phyloP scores from a whole-genome alignment of 2,113 vertebrate genomes.

The Sander lucioperca region DNA sequence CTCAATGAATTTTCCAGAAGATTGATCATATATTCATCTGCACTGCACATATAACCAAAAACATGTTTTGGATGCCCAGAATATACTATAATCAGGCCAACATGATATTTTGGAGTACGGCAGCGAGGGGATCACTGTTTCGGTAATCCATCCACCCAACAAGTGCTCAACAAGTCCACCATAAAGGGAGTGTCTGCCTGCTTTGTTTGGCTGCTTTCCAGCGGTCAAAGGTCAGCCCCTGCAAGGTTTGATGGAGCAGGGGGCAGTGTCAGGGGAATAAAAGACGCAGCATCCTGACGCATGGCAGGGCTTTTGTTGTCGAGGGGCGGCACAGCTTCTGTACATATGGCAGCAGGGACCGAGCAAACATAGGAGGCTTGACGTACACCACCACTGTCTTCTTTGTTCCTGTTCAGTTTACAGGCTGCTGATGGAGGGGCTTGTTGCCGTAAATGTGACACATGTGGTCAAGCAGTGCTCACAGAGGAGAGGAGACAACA shows the following conservation, averaged over 20 bases:
- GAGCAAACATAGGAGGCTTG: slow-evolving; percentile 25
- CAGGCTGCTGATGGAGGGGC: slow-evolving; percentile 35
- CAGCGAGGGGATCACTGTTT: not conserved
- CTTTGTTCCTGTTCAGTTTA: slow-evolving; percentile 68
- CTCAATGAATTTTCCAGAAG: not conserved
- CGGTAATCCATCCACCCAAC: slow-evolving; percentile 7
- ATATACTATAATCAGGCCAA: not conserved
- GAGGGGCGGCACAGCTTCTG: slow-evolving; percentile 50
- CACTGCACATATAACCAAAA: not conserved
- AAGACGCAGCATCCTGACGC: slow-evolving; percentile 78
- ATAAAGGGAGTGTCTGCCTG: slow-evolving; percentile 33
- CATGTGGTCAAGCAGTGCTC: slow-evolving; percentile 5
- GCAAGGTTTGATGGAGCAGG: slow-evolving; percentile 48
- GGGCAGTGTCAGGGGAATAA: slow-evolving; percentile 66
- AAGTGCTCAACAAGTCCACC: slow-evolving; percentile 38
- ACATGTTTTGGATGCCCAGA: not conserved
- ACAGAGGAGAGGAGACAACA: slow-evolving; percentile 1
- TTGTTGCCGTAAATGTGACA: slow-evolving; percentile 40
- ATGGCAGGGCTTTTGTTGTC: slow-evolving; percentile 68
- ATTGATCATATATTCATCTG: not conserved
- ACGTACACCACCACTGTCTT: slow-evolving; percentile 24
- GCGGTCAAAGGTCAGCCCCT: slow-evolving; percentile 67
- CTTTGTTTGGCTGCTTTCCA: slow-evolving; percentile 65
- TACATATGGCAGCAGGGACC: slow-evolving; percentile 68
- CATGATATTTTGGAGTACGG: not conserved